phyloP scores from a whole-genome alignment of 2,113 vertebrate genomes.

The Uria lomvia region DNA sequence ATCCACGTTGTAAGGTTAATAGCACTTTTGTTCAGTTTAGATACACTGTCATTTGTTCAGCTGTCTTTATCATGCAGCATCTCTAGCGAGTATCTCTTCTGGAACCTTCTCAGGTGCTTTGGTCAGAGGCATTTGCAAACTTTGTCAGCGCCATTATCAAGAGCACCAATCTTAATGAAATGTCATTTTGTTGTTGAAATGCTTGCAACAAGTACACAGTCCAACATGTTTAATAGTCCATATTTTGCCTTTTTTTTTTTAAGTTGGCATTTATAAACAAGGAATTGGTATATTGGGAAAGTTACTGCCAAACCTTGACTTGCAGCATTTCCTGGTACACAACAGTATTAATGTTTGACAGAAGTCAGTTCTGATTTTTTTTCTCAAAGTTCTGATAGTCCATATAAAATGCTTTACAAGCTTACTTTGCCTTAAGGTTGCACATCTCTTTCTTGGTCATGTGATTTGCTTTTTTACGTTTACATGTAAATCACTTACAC shows the following conservation, averaged over 20 bases:
- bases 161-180: background rate
- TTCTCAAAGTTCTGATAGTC: background rate
- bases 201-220: background rate
- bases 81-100: background rate
- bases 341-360: background rate
- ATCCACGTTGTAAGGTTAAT: background rate
- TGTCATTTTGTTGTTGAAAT: background rate
- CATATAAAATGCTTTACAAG: background rate
- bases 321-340: background rate
- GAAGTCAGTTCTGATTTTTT: background rate
- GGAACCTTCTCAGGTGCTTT: background rate
- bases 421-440: background rate
- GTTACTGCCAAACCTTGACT: background rate
- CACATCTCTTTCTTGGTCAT: background rate
- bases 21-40: background rate
- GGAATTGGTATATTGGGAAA: background rate
- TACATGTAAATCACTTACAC: background rate
- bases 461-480: background rate
- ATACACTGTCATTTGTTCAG: background rate
- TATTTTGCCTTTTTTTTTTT: background rate
- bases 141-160: background rate
- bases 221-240: background rate
- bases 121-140: background rate
- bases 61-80: background rate
- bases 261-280: background rate